Evolutionary conservation across 2,113 vertebrate genomes (phyloP).

Genomic region (Macrotis lagotis): DNA sequence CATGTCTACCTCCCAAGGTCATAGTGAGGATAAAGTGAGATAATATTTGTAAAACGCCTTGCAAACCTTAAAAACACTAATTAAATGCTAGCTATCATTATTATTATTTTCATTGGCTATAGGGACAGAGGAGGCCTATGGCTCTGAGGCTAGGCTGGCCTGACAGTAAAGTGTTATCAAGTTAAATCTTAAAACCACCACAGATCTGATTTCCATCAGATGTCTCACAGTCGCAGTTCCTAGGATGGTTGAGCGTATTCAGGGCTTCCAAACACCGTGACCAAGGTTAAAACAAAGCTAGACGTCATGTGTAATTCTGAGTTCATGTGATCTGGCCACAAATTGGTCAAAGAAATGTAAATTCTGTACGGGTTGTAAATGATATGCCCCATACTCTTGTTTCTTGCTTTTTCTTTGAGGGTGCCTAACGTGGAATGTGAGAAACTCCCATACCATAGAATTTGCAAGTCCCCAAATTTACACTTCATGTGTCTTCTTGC

Average conservation of each 20-base stretch:
- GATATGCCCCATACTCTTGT: background rate
- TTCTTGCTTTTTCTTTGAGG: background rate
- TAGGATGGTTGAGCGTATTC: background rate
- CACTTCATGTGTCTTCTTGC: background rate
- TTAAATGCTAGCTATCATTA: background rate
- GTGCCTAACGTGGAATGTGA: background rate
- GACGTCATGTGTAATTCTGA: background rate
- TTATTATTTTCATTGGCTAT: background rate
- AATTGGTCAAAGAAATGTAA: background rate
- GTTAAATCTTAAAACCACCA: conserved; percentile 14
- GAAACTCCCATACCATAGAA: background rate
- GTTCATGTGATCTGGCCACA: background rate
- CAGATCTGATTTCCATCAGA: conserved; percentile 16
- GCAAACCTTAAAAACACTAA: background rate
- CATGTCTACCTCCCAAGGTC: background rate
- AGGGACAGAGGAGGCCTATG: background rate
- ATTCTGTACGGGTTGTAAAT: background rate
- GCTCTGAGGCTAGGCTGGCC: background rate
- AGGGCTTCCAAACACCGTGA: background rate
- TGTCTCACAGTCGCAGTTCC: background rate
- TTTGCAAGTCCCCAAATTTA: background rate
- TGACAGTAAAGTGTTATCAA: background rate
- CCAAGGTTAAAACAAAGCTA: background rate
- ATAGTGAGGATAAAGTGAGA: background rate
- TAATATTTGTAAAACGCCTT: background rate